Conservation (phyloP, 1,140 invertebrate genomes). For the Ceratina australensis region DNA sequence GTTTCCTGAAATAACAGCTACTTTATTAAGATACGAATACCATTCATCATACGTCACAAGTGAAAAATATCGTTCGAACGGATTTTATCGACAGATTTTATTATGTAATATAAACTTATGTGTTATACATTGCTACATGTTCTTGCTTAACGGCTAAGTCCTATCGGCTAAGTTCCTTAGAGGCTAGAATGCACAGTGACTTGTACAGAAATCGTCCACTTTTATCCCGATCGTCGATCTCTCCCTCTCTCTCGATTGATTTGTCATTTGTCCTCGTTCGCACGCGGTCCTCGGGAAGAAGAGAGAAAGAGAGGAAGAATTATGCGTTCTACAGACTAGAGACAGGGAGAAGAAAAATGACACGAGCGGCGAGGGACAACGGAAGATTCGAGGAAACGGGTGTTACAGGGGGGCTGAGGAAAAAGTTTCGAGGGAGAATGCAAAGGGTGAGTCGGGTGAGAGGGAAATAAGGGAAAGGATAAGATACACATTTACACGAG, state of each 20-base stretch:
- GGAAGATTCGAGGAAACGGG: not conserved
- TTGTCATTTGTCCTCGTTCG: slow-evolving; percentile 52
- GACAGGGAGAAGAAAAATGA: not conserved
- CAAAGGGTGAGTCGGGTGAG: not conserved
- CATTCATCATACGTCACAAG: slow-evolving; percentile 61
- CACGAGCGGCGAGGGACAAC: not conserved
- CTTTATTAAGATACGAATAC: slow-evolving; percentile 60
- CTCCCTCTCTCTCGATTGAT: slow-evolving; percentile 46
- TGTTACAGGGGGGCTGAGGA: no score
- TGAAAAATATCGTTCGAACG: slow-evolving; percentile 63
- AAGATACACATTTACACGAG: slow-evolving; percentile 46
- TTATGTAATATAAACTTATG: slow-evolving; percentile 79
- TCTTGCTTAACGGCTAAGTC: slow-evolving; percentile 71
- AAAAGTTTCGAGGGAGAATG: slow-evolving; percentile 12
- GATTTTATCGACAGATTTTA: slow-evolving; percentile 76
- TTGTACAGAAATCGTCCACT: slow-evolving; percentile 73
- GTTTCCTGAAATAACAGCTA: slow-evolving; percentile 59
- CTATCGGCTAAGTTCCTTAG: slow-evolving; percentile 73
- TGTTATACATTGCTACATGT: slow-evolving; percentile 77
- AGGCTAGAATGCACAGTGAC: slow-evolving; percentile 74
- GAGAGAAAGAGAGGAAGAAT: slow-evolving; percentile 30
- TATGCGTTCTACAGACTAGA: not conserved
- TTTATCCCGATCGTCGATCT: slow-evolving; percentile 48
- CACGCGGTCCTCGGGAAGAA: slow-evolving; percentile 5
- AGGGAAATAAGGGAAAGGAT: slow-evolving; percentile 2